phyloP scores from a whole-genome alignment of 2,888 invertebrate species.

The Merodon equestris region DNA sequence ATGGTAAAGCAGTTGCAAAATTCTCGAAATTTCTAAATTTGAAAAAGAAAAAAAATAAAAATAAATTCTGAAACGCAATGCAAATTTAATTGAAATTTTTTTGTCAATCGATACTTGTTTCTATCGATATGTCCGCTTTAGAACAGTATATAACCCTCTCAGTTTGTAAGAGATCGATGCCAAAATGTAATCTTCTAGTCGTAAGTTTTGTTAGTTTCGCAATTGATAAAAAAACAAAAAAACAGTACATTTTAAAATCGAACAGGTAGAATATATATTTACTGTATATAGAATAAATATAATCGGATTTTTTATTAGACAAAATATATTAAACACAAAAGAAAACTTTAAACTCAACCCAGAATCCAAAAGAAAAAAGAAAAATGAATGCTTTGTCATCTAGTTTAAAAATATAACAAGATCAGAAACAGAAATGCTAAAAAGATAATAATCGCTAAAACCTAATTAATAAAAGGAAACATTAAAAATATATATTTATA shows the following conservation, averaged over 20 bases:
- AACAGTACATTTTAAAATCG: constrained; percentile 30
- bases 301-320: constrained; percentile 46
- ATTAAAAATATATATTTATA: constrained; percentile 55
- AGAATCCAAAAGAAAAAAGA: constrained; percentile 19
- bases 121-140: constrained; percentile 25
- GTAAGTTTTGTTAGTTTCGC: constrained; percentile 63
- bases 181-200: constrained; percentile 58
- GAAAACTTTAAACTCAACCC: constrained; percentile 26
- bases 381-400: constrained; percentile 49
- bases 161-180: constrained; percentile 62
- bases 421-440: constrained; percentile 17
- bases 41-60: constrained; percentile 19
- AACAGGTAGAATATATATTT: constrained; percentile 34
- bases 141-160: constrained; percentile 43
- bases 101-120: constrained; percentile 51
- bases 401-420: constrained; percentile 21
- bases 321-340: constrained; percentile 16
- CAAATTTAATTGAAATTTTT: constrained; percentile 1
- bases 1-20: constrained; percentile 63
- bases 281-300: constrained; percentile 36
- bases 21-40: constrained; percentile 37
- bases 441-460: constrained; percentile 9
- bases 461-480: constrained; percentile 25
- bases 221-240: constrained; percentile 29
- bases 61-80: background rate